Evolutionary conservation across 2,113 vertebrate species (phyloP).

Genomic region (Micromys minutus): DNA sequence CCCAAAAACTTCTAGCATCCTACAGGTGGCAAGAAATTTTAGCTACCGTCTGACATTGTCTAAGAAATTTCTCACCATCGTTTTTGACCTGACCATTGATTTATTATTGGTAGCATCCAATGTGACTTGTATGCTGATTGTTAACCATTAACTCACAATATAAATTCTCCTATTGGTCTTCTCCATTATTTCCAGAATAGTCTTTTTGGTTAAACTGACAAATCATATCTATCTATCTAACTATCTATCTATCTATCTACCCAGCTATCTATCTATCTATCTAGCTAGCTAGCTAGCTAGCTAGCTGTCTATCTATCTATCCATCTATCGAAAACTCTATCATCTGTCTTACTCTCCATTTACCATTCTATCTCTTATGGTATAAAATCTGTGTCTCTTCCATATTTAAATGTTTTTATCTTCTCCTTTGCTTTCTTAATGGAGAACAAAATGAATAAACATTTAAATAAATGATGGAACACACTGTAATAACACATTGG

Average conservation of each 20-base stretch:
- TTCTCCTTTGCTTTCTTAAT: neutral
- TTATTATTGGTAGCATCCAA: fast-evolving
- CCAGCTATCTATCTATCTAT: neutral
- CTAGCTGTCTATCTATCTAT: neutral
- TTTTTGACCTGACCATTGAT: no score
- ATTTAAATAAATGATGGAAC: no score
- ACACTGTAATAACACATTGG: no score
- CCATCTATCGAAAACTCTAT: neutral
- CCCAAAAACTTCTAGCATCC: no score
- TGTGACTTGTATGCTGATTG: neutral
- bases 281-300: no score
- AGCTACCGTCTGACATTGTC: neutral
- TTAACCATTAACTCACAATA: neutral
- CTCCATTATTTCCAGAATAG: neutral
- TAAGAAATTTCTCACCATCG: neutral
- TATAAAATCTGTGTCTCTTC: neutral
- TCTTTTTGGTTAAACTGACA: neutral
- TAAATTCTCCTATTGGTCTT: no score
- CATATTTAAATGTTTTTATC: neutral
- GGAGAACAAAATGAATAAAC: neutral
- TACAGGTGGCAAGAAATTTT: neutral
- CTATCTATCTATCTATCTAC: neutral
- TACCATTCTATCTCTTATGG: neutral
- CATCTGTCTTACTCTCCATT: neutral
- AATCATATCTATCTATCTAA: neutral